These are phyloP conservation scores for Eulimnadia texana DNA, from an alignment of 1,140 invertebrate genomes.

Conservation along the genomic window DNA sequence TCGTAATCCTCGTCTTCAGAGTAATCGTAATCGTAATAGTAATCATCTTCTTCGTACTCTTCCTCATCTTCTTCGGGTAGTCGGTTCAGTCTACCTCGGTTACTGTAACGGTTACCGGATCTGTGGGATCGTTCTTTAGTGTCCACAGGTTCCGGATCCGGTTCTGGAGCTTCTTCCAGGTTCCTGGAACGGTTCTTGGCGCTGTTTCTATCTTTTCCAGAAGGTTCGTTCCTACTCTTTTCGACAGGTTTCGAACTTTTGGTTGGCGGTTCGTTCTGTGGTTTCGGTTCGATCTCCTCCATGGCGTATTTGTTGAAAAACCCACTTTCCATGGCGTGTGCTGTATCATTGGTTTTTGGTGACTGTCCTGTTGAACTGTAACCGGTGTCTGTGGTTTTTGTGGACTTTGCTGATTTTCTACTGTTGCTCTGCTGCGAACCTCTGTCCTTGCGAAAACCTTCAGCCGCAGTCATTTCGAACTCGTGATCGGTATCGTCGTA, in stretches of 20 bases:
- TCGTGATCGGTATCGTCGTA: slow-evolving; percentile 28
- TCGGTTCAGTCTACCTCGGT: slow-evolving; percentile 14
- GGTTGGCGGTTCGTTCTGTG: background rate
- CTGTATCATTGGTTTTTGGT: slow-evolving; percentile 32
- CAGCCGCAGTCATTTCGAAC: slow-evolving; percentile 15
- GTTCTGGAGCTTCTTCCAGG: background rate
- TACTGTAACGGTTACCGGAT: background rate
- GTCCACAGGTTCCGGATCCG: background rate
- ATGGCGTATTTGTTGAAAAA: slow-evolving; percentile 54
- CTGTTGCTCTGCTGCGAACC: slow-evolving; percentile 25
- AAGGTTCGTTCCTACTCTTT: too few relatives aligned
- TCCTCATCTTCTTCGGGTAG: slow-evolving; percentile 14
- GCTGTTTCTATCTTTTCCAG: too few relatives aligned
- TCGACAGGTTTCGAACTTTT: slow-evolving; percentile 5
- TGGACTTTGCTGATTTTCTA: background rate
- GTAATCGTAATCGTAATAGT: slow-evolving; percentile 34
- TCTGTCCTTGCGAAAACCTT: slow-evolving; percentile 22
- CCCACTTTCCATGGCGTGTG: slow-evolving; percentile 32
- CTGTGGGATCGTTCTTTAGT: background rate
- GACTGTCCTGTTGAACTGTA: background rate
- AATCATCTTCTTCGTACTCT: slow-evolving; percentile 31
- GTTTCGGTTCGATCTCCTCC: slow-evolving; percentile 5
- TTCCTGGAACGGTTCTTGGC: background rate
- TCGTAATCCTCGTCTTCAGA: slow-evolving; percentile 22
- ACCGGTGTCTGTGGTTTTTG: background rate